Base-by-base conservation (phyloP, 2,797 vertebrate species). In the Etheostoma nigrum region DNA sequence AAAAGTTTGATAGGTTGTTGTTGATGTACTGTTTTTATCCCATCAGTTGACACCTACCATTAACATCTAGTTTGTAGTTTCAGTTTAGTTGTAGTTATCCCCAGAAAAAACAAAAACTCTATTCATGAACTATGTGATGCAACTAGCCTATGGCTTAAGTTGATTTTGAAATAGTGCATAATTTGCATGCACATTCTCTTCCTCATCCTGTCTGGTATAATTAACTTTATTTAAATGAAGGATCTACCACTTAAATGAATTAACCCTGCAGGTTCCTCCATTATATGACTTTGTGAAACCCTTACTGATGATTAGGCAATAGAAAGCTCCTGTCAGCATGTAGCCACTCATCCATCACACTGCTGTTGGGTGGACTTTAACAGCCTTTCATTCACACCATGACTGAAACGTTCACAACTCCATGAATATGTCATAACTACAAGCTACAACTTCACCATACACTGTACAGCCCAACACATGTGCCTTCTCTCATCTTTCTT, bases 301-400 rank as follows among this genome's bases (percentile, higher is more conserved):
- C 27, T 67, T 85, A 75, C 30, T 81, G 60, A 72, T 76, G 76
- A 83, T 81, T 49, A 66, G 60, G 23, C 55, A 52, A 74, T 27
- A 72, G 33, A 89, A 78, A 81, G 61, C 72, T 79, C 59, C 79
- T 77, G 80, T 90, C 85, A 92, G 84, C 84, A 83, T 63, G 74
- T 85, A 79, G 76, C 64, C 66, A 51, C 73, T 82, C 82, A 91
- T 92, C 79, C 85, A 88, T 93, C 89, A 92, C 42, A 23, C 53
- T 27, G 63, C 72, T 64, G 52, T 51, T 68, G 66, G 69, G 47
- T 81, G 47, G 66, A 84, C 52, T 79, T 60, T 73, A 89, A 81
- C 80, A 64, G 82, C 81, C 79, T 91, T 84, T 81, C 71, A 62
- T 67, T 82, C 69, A 58, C 54, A 80, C 4, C 54, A 30, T 48